Percentiles rank a stretch among this genome's conserved stretches.
Conservation (phyloP, 2,888 invertebrate genomes). For the Polymixis lichenea region DNA sequence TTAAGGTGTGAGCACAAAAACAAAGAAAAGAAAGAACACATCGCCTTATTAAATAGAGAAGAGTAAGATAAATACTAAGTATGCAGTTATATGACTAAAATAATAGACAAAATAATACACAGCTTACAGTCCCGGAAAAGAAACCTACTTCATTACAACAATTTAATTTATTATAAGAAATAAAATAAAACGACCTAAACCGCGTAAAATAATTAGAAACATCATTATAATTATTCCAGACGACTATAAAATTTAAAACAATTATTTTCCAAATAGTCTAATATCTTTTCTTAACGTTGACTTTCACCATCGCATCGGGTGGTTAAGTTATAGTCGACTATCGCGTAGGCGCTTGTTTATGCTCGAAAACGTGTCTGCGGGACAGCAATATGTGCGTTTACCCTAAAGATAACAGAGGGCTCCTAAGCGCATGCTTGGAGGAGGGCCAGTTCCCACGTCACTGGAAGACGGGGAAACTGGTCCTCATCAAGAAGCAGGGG, state of each 20-base stretch:
- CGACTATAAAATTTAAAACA: not conserved
- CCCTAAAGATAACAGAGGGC: slow-evolving; percentile 64
- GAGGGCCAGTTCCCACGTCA: too few relatives aligned
- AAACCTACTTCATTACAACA: not conserved
- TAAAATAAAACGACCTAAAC: not conserved
- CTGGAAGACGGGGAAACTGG: too few relatives aligned
- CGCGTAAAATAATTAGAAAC: not conserved
- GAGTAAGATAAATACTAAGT: too few relatives aligned
- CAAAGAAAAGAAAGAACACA: too few relatives aligned
- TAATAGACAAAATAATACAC: too few relatives aligned
- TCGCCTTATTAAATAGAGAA: too few relatives aligned
- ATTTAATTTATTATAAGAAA: not conserved
- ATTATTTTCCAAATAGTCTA: slow-evolving; percentile 15
- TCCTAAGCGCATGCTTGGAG: too few relatives aligned
- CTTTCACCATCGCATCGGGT: slow-evolving; percentile 62
- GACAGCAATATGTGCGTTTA: slow-evolving; percentile 67
- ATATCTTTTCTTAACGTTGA: slow-evolving; percentile 19
- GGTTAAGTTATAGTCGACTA: slow-evolving; percentile 45
- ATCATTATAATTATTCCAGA: not conserved
- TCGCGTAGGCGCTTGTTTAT: slow-evolving; percentile 74
- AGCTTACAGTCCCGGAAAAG: not conserved
- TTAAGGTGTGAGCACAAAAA: too few relatives aligned
- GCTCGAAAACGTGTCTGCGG: slow-evolving; percentile 61
- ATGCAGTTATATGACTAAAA: too few relatives aligned
- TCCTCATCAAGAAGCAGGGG: too few relatives aligned